Base-by-base conservation (phyloP, 2,113 vertebrate genomes). In the Oreochromis spilurus region DNA sequence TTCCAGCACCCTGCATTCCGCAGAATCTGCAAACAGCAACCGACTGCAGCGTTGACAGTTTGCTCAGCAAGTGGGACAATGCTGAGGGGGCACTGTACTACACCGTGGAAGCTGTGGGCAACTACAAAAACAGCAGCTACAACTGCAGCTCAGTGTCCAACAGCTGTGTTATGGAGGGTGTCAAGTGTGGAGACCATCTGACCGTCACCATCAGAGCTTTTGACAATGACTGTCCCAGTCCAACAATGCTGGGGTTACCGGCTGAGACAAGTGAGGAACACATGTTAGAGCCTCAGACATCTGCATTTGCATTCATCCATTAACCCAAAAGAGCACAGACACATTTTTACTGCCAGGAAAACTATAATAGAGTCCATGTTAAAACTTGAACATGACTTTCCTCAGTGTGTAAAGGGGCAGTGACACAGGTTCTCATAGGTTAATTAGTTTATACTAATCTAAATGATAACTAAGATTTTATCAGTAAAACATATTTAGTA, bases 1-100 rank as follows among this genome's bases (percentile, higher is more conserved):
- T 65, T 82, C 57, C 87, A 97, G 97, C 96, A 17, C 97, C 97
- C 2, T 97, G 97, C 57, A 92, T 94, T 19, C 96, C 96, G 1
- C 57, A 84, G 14, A 95, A 96, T 78, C 19, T 97, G 83, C 52
- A 86, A 78, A 93, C 95, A 2, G 83, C 62, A 11, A 58, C 90
- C 2, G 75, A 95, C 40, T 97, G 96, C 85, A 24, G 72, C 3
- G 84, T 94, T 1, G 84, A 95, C 6, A 24, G 70, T n/a, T 45
- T 97, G 65, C 87, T 89, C 21, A 95, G 90, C 84, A 95, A 70
- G 7, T 97, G 97, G 97, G 93, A 96, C 36, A 40, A 82, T 2
- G 92, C 96, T 0, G 91, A 92, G 5, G 96, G 96, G 16, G 96
- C 96, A 0, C 9, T 94, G 3, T 16, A 24, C 24, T 97, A 97